These are phyloP conservation scores for Cantharis lateralis DNA, from an alignment of 2,888 invertebrate genomes.

Conservation along the genomic window DNA sequence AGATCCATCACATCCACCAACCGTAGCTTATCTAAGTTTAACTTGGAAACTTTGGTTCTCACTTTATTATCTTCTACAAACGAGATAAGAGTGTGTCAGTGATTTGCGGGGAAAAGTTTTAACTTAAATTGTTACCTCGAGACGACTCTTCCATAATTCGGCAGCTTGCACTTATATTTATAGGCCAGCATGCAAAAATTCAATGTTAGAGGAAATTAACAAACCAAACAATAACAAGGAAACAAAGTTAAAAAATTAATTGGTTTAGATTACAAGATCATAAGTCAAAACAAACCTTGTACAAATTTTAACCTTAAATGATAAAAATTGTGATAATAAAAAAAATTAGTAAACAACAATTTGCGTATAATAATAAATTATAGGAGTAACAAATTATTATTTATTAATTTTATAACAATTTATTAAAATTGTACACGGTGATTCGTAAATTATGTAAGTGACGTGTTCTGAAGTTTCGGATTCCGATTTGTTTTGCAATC, in stretches of 20 bases:
- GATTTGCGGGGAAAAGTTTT: background rate
- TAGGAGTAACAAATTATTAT: no score
- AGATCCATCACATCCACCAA: background rate
- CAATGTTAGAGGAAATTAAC: background rate
- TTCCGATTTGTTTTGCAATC: no score
- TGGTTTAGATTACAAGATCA: background rate
- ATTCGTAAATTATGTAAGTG: background rate
- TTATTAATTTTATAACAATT: background rate
- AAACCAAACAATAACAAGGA: background rate
- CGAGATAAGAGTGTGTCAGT: background rate
- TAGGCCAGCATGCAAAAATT: background rate
- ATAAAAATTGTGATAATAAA: background rate
- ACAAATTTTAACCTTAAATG: background rate
- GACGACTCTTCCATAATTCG: background rate
- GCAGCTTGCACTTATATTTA: background rate
- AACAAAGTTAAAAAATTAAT: background rate
- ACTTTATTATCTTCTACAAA: background rate
- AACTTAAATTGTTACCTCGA: background rate
- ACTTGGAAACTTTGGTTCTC: background rate
- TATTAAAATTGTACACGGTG: background rate
- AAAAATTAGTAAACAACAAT: background rate
- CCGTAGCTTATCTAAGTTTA: background rate
- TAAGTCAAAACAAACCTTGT: background rate
- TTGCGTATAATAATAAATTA: background rate
- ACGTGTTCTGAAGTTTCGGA: no score